phyloP scores from a whole-genome alignment of 2,888 invertebrate genomes.

The Cerastis leucographa region DNA sequence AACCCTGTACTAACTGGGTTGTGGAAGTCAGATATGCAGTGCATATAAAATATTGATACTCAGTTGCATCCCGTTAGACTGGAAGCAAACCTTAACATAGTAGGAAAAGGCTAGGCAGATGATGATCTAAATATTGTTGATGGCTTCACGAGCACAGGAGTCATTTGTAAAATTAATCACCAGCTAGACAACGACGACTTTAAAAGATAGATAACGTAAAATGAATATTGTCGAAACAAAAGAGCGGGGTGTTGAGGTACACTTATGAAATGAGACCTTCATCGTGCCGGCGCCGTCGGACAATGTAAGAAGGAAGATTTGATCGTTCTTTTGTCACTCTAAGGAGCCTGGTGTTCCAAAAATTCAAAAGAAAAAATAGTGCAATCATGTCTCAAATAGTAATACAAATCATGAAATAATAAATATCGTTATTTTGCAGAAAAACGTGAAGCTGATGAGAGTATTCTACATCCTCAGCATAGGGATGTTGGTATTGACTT shows the following conservation, averaged over 20 bases:
- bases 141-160: background rate
- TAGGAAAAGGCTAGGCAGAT: no score
- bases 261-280: background rate
- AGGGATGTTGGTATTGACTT: conserved; percentile 21
- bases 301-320: background rate
- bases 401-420: background rate
- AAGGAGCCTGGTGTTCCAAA: background rate
- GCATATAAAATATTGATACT: no score
- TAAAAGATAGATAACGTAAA: background rate
- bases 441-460: conserved; percentile 23
- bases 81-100: no score
- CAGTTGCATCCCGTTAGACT: no score
- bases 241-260: background rate
- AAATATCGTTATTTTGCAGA: conserved; percentile 30
- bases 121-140: background rate
- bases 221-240: background rate
- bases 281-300: no score
- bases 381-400: background rate
- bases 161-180: background rate
- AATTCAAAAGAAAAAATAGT: background rate
- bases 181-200: background rate
- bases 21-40: no score
- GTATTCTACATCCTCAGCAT: conserved; percentile 22
- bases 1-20: no score
- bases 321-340: background rate